Percentiles rank a stretch among this genome's conserved stretches.
Evolutionary conservation across 2,888 invertebrate genomes (phyloP).

Genomic region (Nysson spinosus): DNA sequence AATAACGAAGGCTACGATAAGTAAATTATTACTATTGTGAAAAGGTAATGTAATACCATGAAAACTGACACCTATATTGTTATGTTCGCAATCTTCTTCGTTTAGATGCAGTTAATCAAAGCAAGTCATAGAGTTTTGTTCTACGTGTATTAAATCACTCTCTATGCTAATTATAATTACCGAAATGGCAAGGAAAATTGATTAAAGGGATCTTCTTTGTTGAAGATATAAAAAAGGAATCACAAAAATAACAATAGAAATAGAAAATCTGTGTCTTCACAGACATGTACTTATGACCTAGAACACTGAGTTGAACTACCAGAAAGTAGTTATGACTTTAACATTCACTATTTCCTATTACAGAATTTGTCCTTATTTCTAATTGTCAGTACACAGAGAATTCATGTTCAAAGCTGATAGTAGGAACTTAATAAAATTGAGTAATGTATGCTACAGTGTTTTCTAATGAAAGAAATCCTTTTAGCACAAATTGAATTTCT

Average conservation of each 20-base stretch:
- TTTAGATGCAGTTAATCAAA: no score
- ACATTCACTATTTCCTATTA: conserved; percentile 5
- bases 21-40: conserved; percentile 25
- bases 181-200: conserved; percentile 16
- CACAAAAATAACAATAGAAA: conserved; percentile 16
- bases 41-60: conserved; percentile 32
- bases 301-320: neutral
- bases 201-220: no score
- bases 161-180: conserved; percentile 19
- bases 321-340: conserved; percentile 7
- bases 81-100: no score
- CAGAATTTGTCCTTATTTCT: conserved; percentile 20
- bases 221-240: conserved; percentile 36
- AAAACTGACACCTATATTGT: no score
- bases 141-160: conserved; percentile 16
- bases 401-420: conserved; percentile 21
- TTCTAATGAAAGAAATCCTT: conserved; percentile 6
- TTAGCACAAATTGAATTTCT: conserved; percentile 41
- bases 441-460: conserved; percentile 31
- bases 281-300: conserved; percentile 15
- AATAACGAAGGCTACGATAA: conserved; percentile 30
- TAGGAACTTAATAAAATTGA: conserved; percentile 46
- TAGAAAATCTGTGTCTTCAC: conserved; percentile 3
- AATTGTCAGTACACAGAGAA: conserved; percentile 19
- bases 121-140: conserved; percentile 46